Evolutionary conservation across 2,797 vertebrate species (phyloP), one percentile per base, ranked within the genome.

Genomic region (Sitta carolinensis): DNA sequence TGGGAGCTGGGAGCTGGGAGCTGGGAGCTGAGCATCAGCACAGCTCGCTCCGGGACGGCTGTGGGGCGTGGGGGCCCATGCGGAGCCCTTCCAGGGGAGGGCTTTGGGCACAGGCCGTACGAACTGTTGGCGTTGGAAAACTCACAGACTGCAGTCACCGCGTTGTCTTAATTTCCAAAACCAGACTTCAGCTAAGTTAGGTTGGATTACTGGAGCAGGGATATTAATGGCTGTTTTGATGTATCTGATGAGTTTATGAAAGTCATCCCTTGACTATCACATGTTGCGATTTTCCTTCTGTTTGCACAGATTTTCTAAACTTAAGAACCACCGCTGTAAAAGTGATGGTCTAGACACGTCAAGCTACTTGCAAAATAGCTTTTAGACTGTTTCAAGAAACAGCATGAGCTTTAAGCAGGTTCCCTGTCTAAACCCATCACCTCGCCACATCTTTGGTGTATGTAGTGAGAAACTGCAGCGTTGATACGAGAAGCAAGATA

Each of bases 1-100:
- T 2, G 55, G 16, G n/a, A 21, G 5, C 1, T 5, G 48, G 34
- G 4, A 8, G 0, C 25, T 2, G 55, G 16, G n/a, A 21, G 5
- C 1, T 5, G 48, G 34, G n/a, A 36, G 2, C 32, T 7, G 58
- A 43, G 58, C 43, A 4, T 9, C 75, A 7, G 75, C 75, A 15
- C 43, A 5, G 36, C 43, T 22, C 10, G 5, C 36, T 48, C 40
- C 36, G 36, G 50, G 32, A 27, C 50, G 7, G 36, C 55, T 20
- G 16, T 8, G 40, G 16, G 48, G 1, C 48, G 2, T 23, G 58
- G 10, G 64, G 9, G 30, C 15, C 47, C 25, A 0, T 10, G 13
- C 11, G 19, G 64, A 3, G 6, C 16, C 0, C 13, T 42, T 32
- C 13, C 19, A 11, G 42, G 34, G 0, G 16, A 11, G 7, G 23